These are phyloP conservation scores for Campylomormyrus tamandua DNA, from an alignment of 2,113 vertebrate genomes.

Conservation along the genomic window DNA sequence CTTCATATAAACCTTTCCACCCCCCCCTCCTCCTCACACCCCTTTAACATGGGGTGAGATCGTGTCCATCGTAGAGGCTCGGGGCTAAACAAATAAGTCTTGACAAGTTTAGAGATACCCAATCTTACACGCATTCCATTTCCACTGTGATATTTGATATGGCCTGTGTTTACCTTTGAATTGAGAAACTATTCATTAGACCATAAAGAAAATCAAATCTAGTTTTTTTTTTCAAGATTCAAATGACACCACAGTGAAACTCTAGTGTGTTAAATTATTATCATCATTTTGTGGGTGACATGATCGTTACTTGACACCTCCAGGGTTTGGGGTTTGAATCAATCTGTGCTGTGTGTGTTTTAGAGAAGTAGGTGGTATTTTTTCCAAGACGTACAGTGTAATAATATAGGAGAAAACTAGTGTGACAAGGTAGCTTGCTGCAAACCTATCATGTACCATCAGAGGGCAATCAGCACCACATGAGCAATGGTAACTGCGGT, in stretches of 20 bases:
- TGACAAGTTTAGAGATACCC: constrained; percentile 17
- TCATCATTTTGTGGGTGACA: background rate
- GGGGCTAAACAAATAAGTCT: constrained; percentile 16
- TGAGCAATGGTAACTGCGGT: background rate
- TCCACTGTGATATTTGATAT: constrained; percentile 1
- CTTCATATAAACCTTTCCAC: background rate
- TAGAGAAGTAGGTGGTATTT: background rate
- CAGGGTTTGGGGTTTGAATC: background rate
- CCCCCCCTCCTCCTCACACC: background rate
- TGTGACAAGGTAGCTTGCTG: background rate
- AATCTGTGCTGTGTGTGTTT: background rate
- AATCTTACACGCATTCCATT: constrained; percentile 7
- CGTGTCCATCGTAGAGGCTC: background rate
- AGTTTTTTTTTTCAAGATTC: background rate
- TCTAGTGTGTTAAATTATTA: background rate
- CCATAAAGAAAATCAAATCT: background rate
- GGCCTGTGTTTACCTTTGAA: constrained; percentile 16
- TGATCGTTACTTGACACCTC: background rate
- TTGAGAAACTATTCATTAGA: constrained; percentile 14
- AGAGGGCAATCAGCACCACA: background rate
- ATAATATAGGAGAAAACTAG: background rate
- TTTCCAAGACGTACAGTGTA: background rate
- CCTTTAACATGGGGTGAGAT: background rate
- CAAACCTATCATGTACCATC: background rate
- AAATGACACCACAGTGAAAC: background rate